Evolutionary conservation across 37 sponge, comb jelly and placozoan species (phyloP), one percentile per base, ranked within the genome.

Genomic region (Amphimedon queenslandica): DNA sequence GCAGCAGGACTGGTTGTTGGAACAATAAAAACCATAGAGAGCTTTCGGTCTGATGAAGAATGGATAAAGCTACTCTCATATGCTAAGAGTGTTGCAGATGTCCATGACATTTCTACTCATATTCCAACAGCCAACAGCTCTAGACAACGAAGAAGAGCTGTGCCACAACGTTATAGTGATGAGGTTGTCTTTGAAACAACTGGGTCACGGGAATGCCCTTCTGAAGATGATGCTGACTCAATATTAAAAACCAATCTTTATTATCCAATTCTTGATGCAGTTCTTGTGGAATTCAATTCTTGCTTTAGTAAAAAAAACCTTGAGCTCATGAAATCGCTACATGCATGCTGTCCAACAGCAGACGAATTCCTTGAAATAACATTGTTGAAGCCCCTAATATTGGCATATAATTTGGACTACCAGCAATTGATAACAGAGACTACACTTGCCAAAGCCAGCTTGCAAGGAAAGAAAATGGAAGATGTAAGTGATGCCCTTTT

Each of bases 61-160:
- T 67, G 79, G 79, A 38, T 28, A 37, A 67, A 68, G 25, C 1
- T 78, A 28, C 56, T 36, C 60, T 13, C 2, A 0, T 78, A 78
- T 78, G 58, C 58, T 47, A 42, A 78, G 32, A 28, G 56, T 57
- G 70, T 78, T 24, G 79, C 79, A 57, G 57, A 36, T 28, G 28
- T 32, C 3, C 1, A 73, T 21, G 40, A 53, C 20, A 53, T 53
- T 53, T 53, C 20, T 53, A 53, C 56, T 23, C n/a, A 65, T 10
- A 65, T 65, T 65, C 66, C 66, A 30, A 65, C 35, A 24, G 29
- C 29, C 35, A 37, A 16, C 3, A 8, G 6, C 29, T 8, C 66
- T 31, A 25, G 5, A 58, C 5, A 34, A 34, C 21, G 40, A n/a
- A 28, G 25, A 20, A 69, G 70, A 69, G 42, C 16, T 23, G 21